Conservation (phyloP, 92 coral and sea anemone genomes). For the Zoanthus solanderi region DNA sequence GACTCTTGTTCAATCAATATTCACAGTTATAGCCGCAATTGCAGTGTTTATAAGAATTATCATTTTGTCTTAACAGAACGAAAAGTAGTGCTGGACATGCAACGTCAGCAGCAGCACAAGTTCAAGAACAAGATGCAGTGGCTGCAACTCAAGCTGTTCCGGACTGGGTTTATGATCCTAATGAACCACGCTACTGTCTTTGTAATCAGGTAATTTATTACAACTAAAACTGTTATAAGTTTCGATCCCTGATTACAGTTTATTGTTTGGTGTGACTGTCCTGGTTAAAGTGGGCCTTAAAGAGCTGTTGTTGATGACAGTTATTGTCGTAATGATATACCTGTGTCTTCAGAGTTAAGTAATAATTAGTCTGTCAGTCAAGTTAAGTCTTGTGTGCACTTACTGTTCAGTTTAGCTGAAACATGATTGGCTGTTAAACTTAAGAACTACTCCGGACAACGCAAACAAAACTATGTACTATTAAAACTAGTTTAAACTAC, state of each 20-base stretch:
- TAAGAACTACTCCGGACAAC: too few relatives aligned
- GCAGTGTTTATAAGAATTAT: neutral
- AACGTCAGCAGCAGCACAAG: conserved; percentile 86
- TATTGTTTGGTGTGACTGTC: neutral
- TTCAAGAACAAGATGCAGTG: conserved; percentile 83
- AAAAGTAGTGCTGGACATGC: conserved; percentile 38
- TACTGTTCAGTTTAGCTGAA: too few relatives aligned
- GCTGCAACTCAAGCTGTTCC: conserved; percentile 92
- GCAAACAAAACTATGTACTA: too few relatives aligned
- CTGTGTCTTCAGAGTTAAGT: too few relatives aligned
- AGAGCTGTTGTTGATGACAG: neutral
- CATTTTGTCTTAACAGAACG: conserved; percentile 19
- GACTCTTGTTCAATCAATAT: too few relatives aligned
- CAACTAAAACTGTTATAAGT: neutral
- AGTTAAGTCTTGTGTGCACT: too few relatives aligned
- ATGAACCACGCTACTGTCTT: conserved; percentile 96
- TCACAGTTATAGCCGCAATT: too few relatives aligned
- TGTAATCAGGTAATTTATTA: conserved; percentile 88
- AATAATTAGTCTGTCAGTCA: too few relatives aligned
- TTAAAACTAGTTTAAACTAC: too few relatives aligned
- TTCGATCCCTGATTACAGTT: neutral
- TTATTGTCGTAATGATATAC: too few relatives aligned
- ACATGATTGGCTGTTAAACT: too few relatives aligned
- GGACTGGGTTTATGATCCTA: conserved; percentile 97
- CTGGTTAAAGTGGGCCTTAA: neutral